phyloP scores from a whole-genome alignment of 2,797 vertebrate genomes.

The Gymnothorax javanicus region DNA sequence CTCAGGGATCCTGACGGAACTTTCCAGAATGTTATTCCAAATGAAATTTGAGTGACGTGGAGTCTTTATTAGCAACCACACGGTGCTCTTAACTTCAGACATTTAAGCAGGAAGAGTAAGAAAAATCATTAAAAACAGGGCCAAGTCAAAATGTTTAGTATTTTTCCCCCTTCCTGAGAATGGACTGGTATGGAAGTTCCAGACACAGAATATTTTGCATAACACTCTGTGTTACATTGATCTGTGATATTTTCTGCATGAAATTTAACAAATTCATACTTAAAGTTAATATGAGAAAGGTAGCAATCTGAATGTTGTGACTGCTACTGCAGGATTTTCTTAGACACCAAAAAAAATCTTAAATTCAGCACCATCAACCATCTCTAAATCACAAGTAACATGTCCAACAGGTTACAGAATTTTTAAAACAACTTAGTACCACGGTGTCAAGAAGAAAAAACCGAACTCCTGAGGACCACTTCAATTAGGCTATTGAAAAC shows the following conservation, averaged over 20 bases:
- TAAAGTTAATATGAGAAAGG: not conserved
- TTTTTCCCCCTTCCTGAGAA: slow-evolving; percentile 6
- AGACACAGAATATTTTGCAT: not conserved
- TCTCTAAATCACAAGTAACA: not conserved
- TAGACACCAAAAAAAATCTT: not conserved
- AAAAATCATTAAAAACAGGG: slow-evolving; percentile 1
- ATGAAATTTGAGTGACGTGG: not conserved
- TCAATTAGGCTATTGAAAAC: not conserved
- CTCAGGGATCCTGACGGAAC: not conserved
- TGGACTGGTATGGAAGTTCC: not conserved
- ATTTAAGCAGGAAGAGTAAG: not conserved
- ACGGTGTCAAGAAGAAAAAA: not conserved
- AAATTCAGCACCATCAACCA: slow-evolving; percentile 7
- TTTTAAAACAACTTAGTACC: not conserved
- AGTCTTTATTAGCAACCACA: not conserved
- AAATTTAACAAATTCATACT: not conserved
- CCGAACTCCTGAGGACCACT: not conserved
- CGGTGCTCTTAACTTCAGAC: not conserved
- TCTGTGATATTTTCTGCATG: not conserved
- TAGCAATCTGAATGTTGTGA: not conserved
- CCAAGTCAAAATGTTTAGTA: not conserved
- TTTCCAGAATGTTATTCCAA: not conserved
- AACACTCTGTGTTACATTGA: not conserved
- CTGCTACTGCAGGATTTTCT: not conserved
- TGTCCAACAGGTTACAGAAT: not conserved